These are phyloP conservation scores for Pseudoatta argentina DNA, from an alignment of 1,140 invertebrate species.

Conservation along the genomic window DNA sequence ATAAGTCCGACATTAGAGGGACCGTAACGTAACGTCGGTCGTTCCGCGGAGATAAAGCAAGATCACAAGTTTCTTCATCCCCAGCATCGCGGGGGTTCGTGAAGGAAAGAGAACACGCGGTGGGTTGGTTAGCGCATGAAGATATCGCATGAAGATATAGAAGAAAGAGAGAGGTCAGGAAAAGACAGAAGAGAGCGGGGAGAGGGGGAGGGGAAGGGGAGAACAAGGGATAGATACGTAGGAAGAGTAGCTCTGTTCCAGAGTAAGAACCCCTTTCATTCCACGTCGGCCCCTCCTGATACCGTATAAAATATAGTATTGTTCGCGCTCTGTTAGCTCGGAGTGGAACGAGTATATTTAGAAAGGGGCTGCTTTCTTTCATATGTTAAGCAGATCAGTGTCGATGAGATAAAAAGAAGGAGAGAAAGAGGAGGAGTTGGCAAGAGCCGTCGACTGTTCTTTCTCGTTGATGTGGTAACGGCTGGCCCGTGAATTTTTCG, in stretches of 20 bases:
- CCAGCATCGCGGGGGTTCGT: conserved; percentile 20
- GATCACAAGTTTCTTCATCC: conserved; percentile 68
- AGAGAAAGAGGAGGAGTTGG: not conserved
- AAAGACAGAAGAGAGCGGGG: conserved; percentile 5
- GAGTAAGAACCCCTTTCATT: conserved; percentile 78
- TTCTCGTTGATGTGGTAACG: not conserved
- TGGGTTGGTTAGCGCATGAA: conserved; percentile 24
- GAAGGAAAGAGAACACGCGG: conserved; percentile 33
- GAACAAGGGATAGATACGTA: conserved; percentile 48
- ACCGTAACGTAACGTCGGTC: conserved; percentile 21
- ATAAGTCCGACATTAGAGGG: conserved; percentile 67
- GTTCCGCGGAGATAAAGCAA: conserved; percentile 67
- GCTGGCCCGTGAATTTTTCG: conserved; percentile 17
- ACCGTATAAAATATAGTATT: conserved; percentile 83
- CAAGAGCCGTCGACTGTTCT: conserved; percentile 11
- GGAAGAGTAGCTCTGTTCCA: conserved; percentile 60
- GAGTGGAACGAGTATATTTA: conserved; percentile 83
- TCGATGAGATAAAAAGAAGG: conserved; percentile 70
- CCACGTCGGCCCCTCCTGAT: conserved; percentile 77
- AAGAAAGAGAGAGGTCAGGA: conserved; percentile 9
- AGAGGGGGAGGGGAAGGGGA: not conserved
- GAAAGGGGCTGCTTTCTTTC: conserved; percentile 81
- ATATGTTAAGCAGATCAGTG: conserved; percentile 84
- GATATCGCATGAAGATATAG: conserved; percentile 23
- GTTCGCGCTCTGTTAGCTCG: conserved; percentile 82